Conservation (phyloP, 1,140 invertebrate genomes). For the Tachypleus tridentatus region DNA sequence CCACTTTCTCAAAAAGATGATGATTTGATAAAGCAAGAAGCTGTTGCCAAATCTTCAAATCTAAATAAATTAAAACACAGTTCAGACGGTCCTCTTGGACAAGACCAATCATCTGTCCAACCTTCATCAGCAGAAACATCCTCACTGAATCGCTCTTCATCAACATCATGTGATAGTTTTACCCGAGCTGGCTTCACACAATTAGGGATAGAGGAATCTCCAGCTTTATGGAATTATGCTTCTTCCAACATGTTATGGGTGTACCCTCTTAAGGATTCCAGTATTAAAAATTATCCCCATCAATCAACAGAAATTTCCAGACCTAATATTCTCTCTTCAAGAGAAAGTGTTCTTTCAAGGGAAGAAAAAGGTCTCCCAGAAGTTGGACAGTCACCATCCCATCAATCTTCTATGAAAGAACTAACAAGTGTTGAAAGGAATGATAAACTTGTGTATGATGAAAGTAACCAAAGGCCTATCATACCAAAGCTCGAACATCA, state of each 20-base stretch:
- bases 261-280: constrained; percentile 7
- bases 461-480: no score
- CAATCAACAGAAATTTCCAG: no score
- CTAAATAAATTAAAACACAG: no score
- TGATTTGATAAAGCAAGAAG: no score
- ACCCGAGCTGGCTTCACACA: constrained; percentile 14
- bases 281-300: no score
- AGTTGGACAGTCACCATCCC: constrained; percentile 18
- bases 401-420: background rate
- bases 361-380: constrained; percentile 11
- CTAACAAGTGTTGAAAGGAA: no score
- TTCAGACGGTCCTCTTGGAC: no score
- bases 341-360: no score
- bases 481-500: no score
- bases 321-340: no score
- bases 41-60: no score
- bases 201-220: constrained; percentile 17
- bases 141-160: constrained; percentile 18
- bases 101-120: background rate
- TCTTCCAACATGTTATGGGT: constrained; percentile 15
- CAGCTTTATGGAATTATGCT: constrained; percentile 16
- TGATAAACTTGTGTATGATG: no score
- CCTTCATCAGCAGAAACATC: constrained; percentile 18
- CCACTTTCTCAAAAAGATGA: background rate
- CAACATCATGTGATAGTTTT: constrained; percentile 19